Evolutionary conservation across 1,140 invertebrate genomes (phyloP).

Genomic region (Lepidostoma basale): DNA sequence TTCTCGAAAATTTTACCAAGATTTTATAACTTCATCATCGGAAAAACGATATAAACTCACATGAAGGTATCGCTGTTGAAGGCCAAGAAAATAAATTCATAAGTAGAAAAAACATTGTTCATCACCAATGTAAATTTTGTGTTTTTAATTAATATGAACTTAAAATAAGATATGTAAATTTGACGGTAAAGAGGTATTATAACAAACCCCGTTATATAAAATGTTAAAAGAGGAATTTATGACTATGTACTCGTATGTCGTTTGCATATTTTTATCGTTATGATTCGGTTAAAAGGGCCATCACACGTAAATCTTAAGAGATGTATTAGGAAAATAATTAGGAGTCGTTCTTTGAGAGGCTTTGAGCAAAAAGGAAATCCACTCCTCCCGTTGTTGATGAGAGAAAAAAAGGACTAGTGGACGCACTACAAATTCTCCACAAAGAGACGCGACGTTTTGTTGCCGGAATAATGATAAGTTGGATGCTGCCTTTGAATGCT

Average conservation of each 20-base stretch:
- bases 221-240: too few relatives aligned
- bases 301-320: neutral
- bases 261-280: constrained; percentile 18
- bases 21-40: too few relatives aligned
- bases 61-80: too few relatives aligned
- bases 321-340: constrained; percentile 24
- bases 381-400: neutral
- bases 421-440: constrained; percentile 18
- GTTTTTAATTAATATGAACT: too few relatives aligned
- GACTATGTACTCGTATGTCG: neutral
- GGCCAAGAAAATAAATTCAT: too few relatives aligned
- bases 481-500: constrained; percentile 27
- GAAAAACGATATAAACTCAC: too few relatives aligned
- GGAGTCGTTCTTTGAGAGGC: constrained; percentile 15
- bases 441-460: constrained; percentile 28
- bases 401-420: constrained; percentile 22
- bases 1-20: too few relatives aligned
- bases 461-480: constrained; percentile 33
- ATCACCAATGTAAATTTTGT: too few relatives aligned
- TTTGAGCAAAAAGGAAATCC: neutral
- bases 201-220: too few relatives aligned
- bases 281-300: neutral
- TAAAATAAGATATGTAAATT: too few relatives aligned
- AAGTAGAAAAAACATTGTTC: too few relatives aligned
- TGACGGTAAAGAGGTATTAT: too few relatives aligned